Percentiles rank a stretch among this genome's conserved stretches.
These are phyloP conservation scores for Isoperla grammatica DNA, from an alignment of 2,888 invertebrate species.

Conservation along the genomic window DNA sequence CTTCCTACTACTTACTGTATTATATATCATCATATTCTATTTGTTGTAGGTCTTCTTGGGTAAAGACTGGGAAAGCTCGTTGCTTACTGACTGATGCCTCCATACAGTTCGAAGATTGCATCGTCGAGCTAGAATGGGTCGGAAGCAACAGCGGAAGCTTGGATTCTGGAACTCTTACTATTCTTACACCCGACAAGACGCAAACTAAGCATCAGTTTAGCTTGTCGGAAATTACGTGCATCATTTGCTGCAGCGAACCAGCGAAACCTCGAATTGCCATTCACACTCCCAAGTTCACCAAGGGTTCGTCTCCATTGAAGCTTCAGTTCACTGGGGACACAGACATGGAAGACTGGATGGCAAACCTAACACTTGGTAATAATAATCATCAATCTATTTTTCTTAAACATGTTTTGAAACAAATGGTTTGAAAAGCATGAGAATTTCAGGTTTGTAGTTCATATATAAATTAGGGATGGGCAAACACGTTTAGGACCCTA, in stretches of 20 bases:
- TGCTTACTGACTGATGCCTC: conserved; percentile 43
- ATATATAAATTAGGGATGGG: too few relatives aligned
- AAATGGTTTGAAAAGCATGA: too few relatives aligned
- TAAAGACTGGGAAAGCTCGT: conserved; percentile 74
- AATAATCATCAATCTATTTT: too few relatives aligned
- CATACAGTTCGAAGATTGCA: conserved; percentile 63
- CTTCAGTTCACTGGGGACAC: conserved; percentile 76
- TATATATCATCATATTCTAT: neutral
- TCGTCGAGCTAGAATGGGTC: conserved; percentile 78
- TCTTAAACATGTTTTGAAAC: too few relatives aligned
- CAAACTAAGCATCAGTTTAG: conserved; percentile 67
- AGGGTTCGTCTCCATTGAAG: conserved; percentile 54
- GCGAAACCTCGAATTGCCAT: conserved; percentile 70
- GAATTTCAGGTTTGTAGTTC: too few relatives aligned
- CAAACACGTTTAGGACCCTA: too few relatives aligned
- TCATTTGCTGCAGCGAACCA: conserved; percentile 73
- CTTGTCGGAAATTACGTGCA: conserved; percentile 69
- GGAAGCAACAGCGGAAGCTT: conserved; percentile 54
- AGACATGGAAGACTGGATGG: conserved; percentile 86
- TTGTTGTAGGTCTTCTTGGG: conserved; percentile 63
- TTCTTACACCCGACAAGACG: conserved; percentile 71
- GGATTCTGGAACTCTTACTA: conserved; percentile 67
- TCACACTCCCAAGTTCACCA: conserved; percentile 60
- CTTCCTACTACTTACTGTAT: neutral
- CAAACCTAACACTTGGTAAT: conserved; percentile 63